Evolutionary conservation across 2,888 invertebrate species (phyloP), one percentile per base, ranked within the genome.

Genomic region (Tenthredo scrophulariae): DNA sequence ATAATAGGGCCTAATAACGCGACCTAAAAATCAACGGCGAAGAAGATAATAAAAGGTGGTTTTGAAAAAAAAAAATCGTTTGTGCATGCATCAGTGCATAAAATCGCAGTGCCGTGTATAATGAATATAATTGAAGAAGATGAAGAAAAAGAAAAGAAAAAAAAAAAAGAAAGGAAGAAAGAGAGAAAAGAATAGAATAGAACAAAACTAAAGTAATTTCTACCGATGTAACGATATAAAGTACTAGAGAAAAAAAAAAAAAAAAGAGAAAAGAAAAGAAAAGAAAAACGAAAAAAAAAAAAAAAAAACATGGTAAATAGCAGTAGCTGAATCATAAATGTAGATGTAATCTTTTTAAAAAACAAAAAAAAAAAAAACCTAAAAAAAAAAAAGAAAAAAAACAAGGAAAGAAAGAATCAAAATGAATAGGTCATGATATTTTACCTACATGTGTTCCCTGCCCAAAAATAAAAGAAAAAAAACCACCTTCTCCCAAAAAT

Each of bases 341-440:
- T 67, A 67, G 18, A 33, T 67, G 67, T 67, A 67, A 90, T 89
- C 88, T 89, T 88, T 88, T 88, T 88, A 85, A 84, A 84, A 86
- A 79, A 87, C 86, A 86, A 86, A 86, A 86, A 88, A 87, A 86
- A 88, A 87, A 86, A 70, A 50, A 86, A 85, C 37, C 6, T 37
- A n/a, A 65, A 85, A 79, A 84, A 70, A 75, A 84, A 85, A 79
- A n/a, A 85, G 86, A 85, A 82, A 84, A 77, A 84, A 82, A 84
- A 72, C 84, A 54, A 54, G 75, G 26, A 74, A 77, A 84, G 62
- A 74, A 86, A 46, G 84, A 84, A 84, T 46, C 86, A 50, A 65
- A 54, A 77, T 50, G 37, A 75, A 58, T 84, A 77, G 40, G 6
- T 72, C 74, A 50, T 84, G 75, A 43, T 70, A 84, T 84, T 77